Evolutionary conservation across 1,140 invertebrate genomes (phyloP).

Genomic region (Drosophila micromelanica): DNA sequence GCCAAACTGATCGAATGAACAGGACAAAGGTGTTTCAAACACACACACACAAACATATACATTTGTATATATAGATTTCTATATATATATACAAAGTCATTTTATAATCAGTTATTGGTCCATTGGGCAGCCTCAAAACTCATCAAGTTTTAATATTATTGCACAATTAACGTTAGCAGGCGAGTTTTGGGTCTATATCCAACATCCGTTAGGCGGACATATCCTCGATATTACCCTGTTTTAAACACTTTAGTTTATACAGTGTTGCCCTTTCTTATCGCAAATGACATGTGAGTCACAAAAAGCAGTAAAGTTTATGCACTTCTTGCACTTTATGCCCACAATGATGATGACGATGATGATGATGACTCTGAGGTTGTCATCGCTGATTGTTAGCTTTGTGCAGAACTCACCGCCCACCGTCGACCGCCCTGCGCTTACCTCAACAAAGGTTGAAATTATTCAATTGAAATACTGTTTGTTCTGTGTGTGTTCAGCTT

Average conservation of each 20-base stretch:
- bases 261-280: slow-evolving; percentile 22
- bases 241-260: no score
- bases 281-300: slow-evolving; percentile 36
- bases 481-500: slow-evolving; percentile 45
- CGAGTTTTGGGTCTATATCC: neutral
- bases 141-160: slow-evolving; percentile 71
- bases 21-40: slow-evolving; percentile 37
- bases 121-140: slow-evolving; percentile 31
- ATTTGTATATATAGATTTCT: neutral
- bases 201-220: slow-evolving; percentile 10
- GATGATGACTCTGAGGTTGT: slow-evolving; percentile 34
- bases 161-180: slow-evolving; percentile 24
- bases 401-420: neutral
- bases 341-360: slow-evolving; percentile 46
- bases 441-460: slow-evolving; percentile 42
- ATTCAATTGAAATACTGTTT: slow-evolving; percentile 77
- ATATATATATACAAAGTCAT: slow-evolving; percentile 15
- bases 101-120: slow-evolving; percentile 47
- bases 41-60: neutral
- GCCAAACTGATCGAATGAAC: slow-evolving; percentile 43
- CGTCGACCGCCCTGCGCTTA: neutral
- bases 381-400: slow-evolving; percentile 23
- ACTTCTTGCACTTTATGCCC: slow-evolving; percentile 54
- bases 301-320: slow-evolving; percentile 63
- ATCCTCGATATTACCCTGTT: neutral